Evolutionary conservation across 2,113 vertebrate genomes (phyloP).

Genomic region (Odobenus rosmarus): DNA sequence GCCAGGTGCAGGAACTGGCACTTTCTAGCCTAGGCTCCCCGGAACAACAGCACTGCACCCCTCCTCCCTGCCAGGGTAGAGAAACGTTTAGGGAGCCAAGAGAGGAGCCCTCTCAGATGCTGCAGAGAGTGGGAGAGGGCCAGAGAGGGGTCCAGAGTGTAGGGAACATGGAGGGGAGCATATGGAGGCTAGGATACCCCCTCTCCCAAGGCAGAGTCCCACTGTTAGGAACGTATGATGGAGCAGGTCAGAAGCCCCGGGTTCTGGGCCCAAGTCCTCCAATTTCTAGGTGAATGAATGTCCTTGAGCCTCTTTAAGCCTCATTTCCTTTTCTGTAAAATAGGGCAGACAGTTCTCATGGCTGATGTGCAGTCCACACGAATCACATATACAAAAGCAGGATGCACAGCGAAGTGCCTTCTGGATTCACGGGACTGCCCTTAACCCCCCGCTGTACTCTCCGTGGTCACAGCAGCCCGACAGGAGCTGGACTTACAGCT

Average conservation of each 20-base stretch:
- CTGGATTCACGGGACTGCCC: neutral
- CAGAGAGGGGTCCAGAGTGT: neutral
- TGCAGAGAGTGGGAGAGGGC: neutral
- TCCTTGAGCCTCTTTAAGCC: neutral
- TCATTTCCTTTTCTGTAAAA: neutral
- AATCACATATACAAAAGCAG: rapidly evolving
- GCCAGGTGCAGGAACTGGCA: neutral
- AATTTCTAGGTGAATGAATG: neutral
- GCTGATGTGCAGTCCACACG: neutral
- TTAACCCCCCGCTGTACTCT: too few species aligned
- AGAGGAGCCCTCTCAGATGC: neutral
- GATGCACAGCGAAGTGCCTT: neutral
- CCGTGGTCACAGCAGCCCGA: rapidly evolving
- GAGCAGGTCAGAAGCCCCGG: neutral
- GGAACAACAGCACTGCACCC: neutral
- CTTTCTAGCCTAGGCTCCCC: neutral
- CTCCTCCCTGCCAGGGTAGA: neutral
- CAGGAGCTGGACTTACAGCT: neutral
- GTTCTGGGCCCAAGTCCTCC: neutral
- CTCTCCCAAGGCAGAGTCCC: neutral
- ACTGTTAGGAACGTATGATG: too few species aligned
- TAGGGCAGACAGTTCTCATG: neutral
- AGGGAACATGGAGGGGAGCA: neutral
- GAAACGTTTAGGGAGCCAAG: neutral
- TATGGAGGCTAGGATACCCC: too few species aligned